Conservation (phyloP, 2,888 invertebrate genomes). For the Digitonthophagus gazella region DNA sequence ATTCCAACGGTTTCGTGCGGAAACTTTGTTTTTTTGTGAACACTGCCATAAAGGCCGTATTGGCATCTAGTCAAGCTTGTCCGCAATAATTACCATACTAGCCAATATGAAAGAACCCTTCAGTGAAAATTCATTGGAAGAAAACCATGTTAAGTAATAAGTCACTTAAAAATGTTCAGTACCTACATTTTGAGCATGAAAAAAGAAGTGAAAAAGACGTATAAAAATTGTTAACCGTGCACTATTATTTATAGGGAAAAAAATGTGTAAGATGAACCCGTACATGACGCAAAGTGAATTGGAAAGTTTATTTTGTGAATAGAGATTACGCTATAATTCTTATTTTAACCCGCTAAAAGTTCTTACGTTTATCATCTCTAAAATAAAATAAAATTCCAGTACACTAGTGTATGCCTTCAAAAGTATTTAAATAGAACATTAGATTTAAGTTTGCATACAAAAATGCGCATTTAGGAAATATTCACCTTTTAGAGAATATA, state of each 20-base stretch:
- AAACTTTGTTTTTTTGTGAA: constrained; percentile 27
- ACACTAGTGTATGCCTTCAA: constrained; percentile 17
- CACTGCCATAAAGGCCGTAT: constrained; percentile 37
- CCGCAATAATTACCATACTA: constrained; percentile 29
- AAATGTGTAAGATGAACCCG: neutral
- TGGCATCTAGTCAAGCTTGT: constrained; percentile 36
- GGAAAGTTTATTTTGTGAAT: constrained; percentile 17
- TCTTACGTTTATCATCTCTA: no score
- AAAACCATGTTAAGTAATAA: no score
- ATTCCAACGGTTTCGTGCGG: neutral
- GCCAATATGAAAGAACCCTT: constrained; percentile 12
- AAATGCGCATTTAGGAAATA: constrained; percentile 1
- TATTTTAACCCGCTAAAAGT: neutral
- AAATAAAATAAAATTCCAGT: constrained; percentile 24
- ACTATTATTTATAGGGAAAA: constrained; percentile 18
- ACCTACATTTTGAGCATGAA: constrained; percentile 13
- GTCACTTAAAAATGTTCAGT: constrained; percentile 16
- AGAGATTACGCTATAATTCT: no score
- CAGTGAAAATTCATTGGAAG: no score
- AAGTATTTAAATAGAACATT: neutral
- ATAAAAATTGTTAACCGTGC: constrained; percentile 25
- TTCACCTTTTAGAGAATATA: neutral
- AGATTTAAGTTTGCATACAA: neutral
- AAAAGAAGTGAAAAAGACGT: constrained; percentile 12
- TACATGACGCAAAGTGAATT: constrained; percentile 12